A percentile compares a stretch with the other conserved stretches of the same genome.
These are phyloP conservation scores for Embidobia sp. DNA, from an alignment of 2,888 invertebrate species.

Conservation along the genomic window DNA sequence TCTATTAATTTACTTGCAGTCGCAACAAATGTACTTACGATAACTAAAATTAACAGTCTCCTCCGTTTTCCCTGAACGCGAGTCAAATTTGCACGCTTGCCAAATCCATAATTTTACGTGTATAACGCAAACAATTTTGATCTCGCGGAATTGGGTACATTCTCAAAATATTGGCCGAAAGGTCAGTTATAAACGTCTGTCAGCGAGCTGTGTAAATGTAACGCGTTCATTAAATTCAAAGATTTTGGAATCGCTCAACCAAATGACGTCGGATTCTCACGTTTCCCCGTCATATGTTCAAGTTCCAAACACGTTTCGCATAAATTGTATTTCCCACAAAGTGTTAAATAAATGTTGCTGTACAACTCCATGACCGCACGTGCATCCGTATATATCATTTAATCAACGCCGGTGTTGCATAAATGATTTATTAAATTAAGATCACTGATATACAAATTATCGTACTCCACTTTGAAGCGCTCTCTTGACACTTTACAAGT, in stretches of 20 bases:
- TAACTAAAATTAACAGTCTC: constrained; percentile 6
- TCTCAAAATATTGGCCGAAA: constrained; percentile 34
- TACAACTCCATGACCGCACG: constrained; percentile 8
- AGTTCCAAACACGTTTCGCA: constrained; percentile 39
- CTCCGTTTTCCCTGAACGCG: constrained; percentile 1
- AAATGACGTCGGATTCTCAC: constrained; percentile 22
- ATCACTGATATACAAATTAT: constrained; percentile 50
- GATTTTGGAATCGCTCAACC: constrained; percentile 20
- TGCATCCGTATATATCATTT: constrained; percentile 20
- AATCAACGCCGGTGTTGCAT: constrained; percentile 37
- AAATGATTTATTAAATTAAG: constrained; percentile 54
- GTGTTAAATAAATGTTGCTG: constrained; percentile 42
- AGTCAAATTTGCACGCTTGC: constrained; percentile 4
- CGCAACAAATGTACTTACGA: constrained; percentile 4
- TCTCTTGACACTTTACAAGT: no score
- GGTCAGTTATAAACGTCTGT: constrained; percentile 32
- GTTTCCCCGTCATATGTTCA: constrained; percentile 20
- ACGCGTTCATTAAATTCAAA: constrained; percentile 10
- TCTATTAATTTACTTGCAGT: constrained; percentile 3
- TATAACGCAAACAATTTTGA: constrained; percentile 19
- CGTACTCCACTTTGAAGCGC: constrained; percentile 16
- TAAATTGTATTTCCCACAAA: constrained; percentile 50
- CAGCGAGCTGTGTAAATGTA: constrained; percentile 13
- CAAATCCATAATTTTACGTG: constrained; percentile 4
- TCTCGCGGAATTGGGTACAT: constrained; percentile 14